Conservation (phyloP, 2,888 invertebrate genomes). For the Laothoe populi region DNA sequence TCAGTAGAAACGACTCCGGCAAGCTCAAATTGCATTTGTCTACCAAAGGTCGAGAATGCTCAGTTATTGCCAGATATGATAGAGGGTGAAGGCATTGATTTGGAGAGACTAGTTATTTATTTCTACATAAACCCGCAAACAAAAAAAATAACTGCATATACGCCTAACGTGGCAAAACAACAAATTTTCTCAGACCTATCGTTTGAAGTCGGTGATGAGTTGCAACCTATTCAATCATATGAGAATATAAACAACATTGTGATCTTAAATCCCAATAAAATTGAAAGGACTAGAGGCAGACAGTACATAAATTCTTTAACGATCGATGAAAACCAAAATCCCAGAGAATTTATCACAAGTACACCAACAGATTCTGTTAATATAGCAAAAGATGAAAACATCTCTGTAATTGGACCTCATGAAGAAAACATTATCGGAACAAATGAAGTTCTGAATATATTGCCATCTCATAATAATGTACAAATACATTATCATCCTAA, state of each 20-base stretch:
- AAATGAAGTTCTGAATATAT: neutral
- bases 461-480: neutral
- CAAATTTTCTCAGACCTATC: constrained; percentile 56
- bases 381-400: neutral
- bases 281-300: neutral
- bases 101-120: constrained; percentile 60
- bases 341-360: neutral
- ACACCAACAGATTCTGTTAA: neutral
- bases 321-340: neutral
- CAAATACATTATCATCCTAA: neutral
- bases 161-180: constrained; percentile 59
- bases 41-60: neutral
- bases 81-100: constrained; percentile 33
- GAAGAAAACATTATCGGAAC: neutral
- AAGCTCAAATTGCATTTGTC: constrained; percentile 16
- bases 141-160: constrained; percentile 47
- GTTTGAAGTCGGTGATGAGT: constrained; percentile 46
- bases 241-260: constrained; percentile 39
- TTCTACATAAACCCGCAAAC: constrained; percentile 50
- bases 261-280: constrained; percentile 28
- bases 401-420: neutral
- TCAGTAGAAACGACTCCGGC: neutral
- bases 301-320: neutral
- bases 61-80: constrained; percentile 6
- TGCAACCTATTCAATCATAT: constrained; percentile 33